Percentiles rank a stretch among this genome's conserved stretches.
phyloP scores from a whole-genome alignment of 2,888 invertebrate species.

The Podabrus alpinus region DNA sequence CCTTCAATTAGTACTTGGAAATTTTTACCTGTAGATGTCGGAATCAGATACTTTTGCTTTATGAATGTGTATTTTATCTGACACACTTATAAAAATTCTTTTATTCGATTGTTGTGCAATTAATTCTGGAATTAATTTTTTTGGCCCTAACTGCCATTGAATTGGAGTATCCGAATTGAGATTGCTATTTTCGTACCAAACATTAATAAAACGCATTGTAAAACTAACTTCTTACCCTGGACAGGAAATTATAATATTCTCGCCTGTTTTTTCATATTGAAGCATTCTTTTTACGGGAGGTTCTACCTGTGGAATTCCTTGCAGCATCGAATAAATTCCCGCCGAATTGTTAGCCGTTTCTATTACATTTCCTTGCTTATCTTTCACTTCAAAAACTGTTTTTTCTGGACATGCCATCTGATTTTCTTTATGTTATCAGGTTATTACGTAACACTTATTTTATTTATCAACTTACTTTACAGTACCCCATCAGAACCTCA shows the following conservation, averaged over 20 bases:
- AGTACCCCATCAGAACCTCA: constrained; percentile 61
- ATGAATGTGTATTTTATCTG: constrained; percentile 63
- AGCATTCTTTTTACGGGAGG: constrained; percentile 54
- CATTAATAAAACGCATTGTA: not conserved
- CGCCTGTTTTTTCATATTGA: constrained; percentile 52
- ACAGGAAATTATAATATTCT: constrained; percentile 54
- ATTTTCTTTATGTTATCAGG: not conserved
- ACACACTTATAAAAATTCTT: constrained; percentile 61
- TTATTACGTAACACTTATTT: not conserved
- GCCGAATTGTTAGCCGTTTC: constrained; percentile 66
- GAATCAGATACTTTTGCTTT: constrained; percentile 59
- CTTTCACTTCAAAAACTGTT: constrained; percentile 59
- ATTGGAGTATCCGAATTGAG: constrained; percentile 60
- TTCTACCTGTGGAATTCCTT: constrained; percentile 56
- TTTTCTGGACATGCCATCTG: constrained; percentile 57
- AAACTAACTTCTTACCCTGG: constrained; percentile 55
- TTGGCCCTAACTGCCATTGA: constrained; percentile 62
- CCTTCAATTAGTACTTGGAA: too few relatives aligned
- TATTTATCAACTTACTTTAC: constrained; percentile 56
- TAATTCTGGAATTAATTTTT: constrained; percentile 57
- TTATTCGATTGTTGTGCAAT: constrained; percentile 59
- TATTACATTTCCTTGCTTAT: constrained; percentile 59
- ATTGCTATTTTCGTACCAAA: constrained; percentile 52
- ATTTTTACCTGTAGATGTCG: constrained; percentile 62
- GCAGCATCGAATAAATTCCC: constrained; percentile 61